A percentile compares a stretch with the other conserved stretches of the same genome.
Conservation (phyloP, 1,140 invertebrate species). For the Pogonus chalceus region DNA sequence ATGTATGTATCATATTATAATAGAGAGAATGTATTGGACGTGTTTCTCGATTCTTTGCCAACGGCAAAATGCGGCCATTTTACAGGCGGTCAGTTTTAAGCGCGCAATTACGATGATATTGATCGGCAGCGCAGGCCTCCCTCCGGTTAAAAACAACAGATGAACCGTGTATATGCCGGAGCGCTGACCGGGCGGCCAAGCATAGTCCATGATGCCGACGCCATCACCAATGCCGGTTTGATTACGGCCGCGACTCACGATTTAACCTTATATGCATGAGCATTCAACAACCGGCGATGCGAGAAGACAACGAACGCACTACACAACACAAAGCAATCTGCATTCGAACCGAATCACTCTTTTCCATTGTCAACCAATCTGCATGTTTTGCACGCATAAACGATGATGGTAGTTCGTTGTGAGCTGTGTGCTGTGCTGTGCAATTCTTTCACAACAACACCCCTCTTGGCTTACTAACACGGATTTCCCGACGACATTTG, state of each 20-base stretch:
- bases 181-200: background rate
- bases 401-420: no score
- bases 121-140: background rate
- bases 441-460: background rate
- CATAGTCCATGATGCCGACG: background rate
- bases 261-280: background rate
- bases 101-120: conserved; percentile 7
- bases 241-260: background rate
- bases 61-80: background rate
- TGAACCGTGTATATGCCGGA: background rate
- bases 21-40: no score
- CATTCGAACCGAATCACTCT: no score
- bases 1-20: no score
- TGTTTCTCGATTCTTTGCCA: background rate
- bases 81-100: background rate
- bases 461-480: background rate
- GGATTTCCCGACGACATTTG: conserved; percentile 36
- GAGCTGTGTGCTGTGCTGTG: no score
- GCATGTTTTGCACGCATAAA: no score
- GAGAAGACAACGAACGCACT: no score
- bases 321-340: no score
- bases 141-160: conserved; percentile 5
- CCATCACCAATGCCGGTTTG: background rate
- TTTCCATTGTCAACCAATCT: no score
- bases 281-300: no score